Evolutionary conservation across 2,797 vertebrate species (phyloP).

Genomic region (Argyrosomus regius): DNA sequence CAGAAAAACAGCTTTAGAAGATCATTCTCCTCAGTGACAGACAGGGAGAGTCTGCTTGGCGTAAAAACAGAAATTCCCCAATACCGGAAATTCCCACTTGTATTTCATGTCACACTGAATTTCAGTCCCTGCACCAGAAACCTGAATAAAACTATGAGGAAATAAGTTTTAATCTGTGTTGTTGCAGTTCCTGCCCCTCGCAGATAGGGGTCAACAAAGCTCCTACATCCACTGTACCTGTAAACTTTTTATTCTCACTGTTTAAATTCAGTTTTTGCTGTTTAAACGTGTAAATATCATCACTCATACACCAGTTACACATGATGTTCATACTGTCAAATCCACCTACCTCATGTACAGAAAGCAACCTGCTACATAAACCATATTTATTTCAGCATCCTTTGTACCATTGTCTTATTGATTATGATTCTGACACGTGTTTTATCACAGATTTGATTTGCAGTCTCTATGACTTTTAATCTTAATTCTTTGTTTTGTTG

Average conservation of each 20-base stretch:
- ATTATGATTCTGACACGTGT: background rate
- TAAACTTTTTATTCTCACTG: too few species aligned
- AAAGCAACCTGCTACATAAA: too few species aligned
- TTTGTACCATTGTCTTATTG: too few species aligned
- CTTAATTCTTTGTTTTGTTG: background rate
- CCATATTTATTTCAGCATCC: too few species aligned
- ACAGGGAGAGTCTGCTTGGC: too few species aligned
- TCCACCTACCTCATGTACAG: too few species aligned
- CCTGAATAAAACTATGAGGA: slow-evolving; percentile 10
- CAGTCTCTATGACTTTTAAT: too few species aligned
- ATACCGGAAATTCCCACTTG: background rate
- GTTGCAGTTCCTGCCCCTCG: slow-evolving; percentile 28
- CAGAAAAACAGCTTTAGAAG: background rate
- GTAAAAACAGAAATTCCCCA: background rate
- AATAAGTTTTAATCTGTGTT: background rate
- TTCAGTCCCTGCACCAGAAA: background rate
- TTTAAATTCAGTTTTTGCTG: too few species aligned
- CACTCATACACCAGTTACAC: too few species aligned
- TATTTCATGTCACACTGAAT: slow-evolving; percentile 8
- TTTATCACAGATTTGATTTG: background rate
- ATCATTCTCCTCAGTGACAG: background rate
- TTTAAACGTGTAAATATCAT: too few species aligned
- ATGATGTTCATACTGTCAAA: too few species aligned
- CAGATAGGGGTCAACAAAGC: slow-evolving; percentile 46
- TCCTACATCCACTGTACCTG: background rate